Percentiles rank a stretch among this genome's conserved stretches.
Conservation (phyloP, 2,797 vertebrate species). For the Myripristis jacobus region DNA sequence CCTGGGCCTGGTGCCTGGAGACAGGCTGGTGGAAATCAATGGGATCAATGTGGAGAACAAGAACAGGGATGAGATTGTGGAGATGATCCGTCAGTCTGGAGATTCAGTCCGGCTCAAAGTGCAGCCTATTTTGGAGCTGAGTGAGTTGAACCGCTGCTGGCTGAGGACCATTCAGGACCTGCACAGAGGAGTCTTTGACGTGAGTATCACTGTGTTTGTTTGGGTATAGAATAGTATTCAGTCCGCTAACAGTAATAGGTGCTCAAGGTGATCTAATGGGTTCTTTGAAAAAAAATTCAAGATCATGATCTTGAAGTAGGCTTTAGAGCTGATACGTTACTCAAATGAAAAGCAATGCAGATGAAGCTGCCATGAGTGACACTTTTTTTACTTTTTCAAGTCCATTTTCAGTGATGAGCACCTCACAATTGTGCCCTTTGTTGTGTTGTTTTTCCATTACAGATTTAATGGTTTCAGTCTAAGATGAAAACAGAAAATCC, state of each 20-base stretch:
- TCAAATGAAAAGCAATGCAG: too few species aligned
- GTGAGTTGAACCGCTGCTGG: constrained; percentile 94
- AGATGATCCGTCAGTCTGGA: constrained; percentile 98
- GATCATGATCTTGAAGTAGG: too few species aligned
- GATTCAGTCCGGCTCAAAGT: constrained; percentile 93
- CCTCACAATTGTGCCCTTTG: too few species aligned
- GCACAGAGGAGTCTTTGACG: constrained; percentile 83
- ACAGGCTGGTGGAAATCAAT: constrained; percentile 96
- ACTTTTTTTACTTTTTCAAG: too few species aligned
- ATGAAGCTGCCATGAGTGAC: too few species aligned
- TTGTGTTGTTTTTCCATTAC: too few species aligned
- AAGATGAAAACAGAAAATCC: constrained; percentile 10
- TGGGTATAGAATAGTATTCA: neutral
- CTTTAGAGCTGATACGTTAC: too few species aligned
- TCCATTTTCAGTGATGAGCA: too few species aligned
- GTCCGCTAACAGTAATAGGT: neutral
- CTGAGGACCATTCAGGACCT: constrained; percentile 83
- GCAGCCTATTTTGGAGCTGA: constrained; percentile 95
- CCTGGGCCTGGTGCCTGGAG: constrained; percentile 93
- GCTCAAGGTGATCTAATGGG: neutral
- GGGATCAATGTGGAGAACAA: constrained; percentile 93
- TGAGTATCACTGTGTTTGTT: constrained; percentile 81
- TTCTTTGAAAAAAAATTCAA: too few species aligned
- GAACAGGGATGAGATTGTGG: constrained; percentile 96
- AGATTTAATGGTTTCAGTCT: neutral